These are phyloP conservation scores for Enteromius mattozi DNA, from an alignment of 2,797 vertebrate species.

Conservation along the genomic window DNA sequence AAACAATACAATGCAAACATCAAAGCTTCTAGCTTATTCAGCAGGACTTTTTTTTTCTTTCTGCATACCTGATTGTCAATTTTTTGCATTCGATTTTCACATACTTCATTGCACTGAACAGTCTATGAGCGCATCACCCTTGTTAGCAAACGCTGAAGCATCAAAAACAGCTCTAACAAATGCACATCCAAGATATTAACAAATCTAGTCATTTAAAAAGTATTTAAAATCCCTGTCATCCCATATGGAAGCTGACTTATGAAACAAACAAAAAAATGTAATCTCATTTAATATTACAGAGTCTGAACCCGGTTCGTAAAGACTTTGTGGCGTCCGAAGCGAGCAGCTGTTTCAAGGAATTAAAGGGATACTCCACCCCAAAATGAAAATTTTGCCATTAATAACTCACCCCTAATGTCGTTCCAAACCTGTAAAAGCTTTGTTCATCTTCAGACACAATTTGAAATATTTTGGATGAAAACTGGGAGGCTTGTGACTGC, in stretches of 20 bases:
- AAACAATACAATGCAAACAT: conserved; percentile 15
- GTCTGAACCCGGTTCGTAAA: conserved; percentile 32
- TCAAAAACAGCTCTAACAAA: conserved; percentile 56
- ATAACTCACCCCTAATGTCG: too few species aligned
- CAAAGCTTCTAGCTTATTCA: conserved; percentile 48
- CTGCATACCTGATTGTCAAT: conserved; percentile 52
- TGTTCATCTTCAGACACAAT: too few species aligned
- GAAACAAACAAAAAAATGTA: conserved; percentile 43
- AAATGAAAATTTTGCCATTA: too few species aligned
- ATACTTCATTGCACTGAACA: conserved; percentile 56
- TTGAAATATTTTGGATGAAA: too few species aligned
- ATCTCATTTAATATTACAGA: conserved; percentile 46
- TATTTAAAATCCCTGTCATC: conserved; percentile 60
- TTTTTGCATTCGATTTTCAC: conserved; percentile 41
- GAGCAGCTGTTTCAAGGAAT: conserved; percentile 25
- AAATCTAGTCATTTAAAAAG: conserved; percentile 41
- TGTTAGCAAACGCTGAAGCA: conserved; percentile 58
- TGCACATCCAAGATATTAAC: conserved; percentile 52
- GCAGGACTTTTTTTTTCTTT: conserved; percentile 39
- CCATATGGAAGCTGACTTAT: conserved; percentile 56
- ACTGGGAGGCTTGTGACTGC: too few species aligned
- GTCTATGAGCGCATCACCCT: conserved; percentile 55
- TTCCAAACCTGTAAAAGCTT: too few species aligned
- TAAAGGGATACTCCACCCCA: background rate
- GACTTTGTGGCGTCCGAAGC: conserved; percentile 13